Base-by-base conservation (phyloP, 1,140 invertebrate species). In the Eupristina koningsbergeri region DNA sequence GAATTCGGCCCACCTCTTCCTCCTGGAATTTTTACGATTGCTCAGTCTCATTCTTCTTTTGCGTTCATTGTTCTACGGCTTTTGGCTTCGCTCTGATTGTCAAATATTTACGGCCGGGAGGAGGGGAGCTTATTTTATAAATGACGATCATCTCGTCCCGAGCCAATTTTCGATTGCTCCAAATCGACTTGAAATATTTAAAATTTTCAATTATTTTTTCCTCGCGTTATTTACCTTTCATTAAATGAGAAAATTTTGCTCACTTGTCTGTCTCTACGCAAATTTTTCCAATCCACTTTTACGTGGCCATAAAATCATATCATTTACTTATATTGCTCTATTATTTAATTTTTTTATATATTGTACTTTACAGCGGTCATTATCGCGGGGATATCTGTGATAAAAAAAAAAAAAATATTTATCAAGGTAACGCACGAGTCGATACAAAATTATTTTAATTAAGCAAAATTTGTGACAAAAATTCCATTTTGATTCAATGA, bases 11-110 rank as follows among this genome's bases (percentile, higher is more conserved):
- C 34, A 7, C 50, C 76, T 84, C 64, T n/a, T 36, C 64, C 47
- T 69, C 22, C 34, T 29, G 73, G 79, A 85, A 81, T 80, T 81
- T 85, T 81, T 85, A 84, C 77, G 71, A 84, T 77, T 85, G 78
- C 77, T 75, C 45, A 29, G 6, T 67, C 63, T 64, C 45, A 7
- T 26, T 67, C 41, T 71, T 15, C 31, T 69, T 75, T 61, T 39
- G 26, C 39, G 17, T 53, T 63, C 67, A 29, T 75, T 80, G 31
- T 47, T 19, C n/a, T 3, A 31, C 34, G 36, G 0, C 13, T 53
- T 50, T 39, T 63, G 58, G 36, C 34, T 61, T 76, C n/a, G 19
- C n/a, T 78, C 45, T 41, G 26, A 77, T 67, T 76, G 39, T 34
- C 31, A 58, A 73, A 39, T 47, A 80, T 80, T 80, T 50, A 0